A percentile compares a stretch with the other conserved stretches of the same genome.
Conservation (phyloP, 1,140 invertebrate genomes). For the Cyphomyrmex costatus region DNA sequence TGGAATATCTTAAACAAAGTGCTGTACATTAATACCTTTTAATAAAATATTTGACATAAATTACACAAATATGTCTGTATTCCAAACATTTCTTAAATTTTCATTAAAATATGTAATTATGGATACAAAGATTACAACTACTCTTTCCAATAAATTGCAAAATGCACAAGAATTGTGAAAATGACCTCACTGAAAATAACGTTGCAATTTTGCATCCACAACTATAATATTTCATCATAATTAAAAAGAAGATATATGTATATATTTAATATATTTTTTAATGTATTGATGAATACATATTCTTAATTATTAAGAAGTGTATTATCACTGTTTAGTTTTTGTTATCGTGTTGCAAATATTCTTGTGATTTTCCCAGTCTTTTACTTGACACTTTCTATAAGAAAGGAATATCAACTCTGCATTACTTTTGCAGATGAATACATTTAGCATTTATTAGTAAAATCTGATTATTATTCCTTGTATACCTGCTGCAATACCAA, state of each 20-base stretch:
- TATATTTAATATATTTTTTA: neutral
- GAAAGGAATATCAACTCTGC: slow-evolving; percentile 30
- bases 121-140: neutral
- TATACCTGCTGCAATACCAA: slow-evolving; percentile 87
- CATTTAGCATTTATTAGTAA: neutral
- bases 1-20: slow-evolving; percentile 94
- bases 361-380: slow-evolving; percentile 85
- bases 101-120: neutral
- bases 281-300: neutral
- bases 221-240: neutral
- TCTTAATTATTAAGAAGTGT: slow-evolving; percentile 23
- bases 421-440: neutral
- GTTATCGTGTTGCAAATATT: slow-evolving; percentile 78
- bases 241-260: slow-evolving; percentile 9
- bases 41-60: slow-evolving; percentile 82
- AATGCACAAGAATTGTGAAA: neutral
- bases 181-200: neutral
- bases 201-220: neutral
- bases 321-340: slow-evolving; percentile 63
- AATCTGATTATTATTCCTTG: slow-evolving; percentile 11
- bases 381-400: slow-evolving; percentile 86
- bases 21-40: slow-evolving; percentile 84
- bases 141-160: neutral
- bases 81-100: slow-evolving; percentile 41
- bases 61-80: slow-evolving; percentile 65